Percentiles rank a stretch among this genome's conserved stretches.
These are phyloP conservation scores for Elephas maximus DNA, from an alignment of 2,113 vertebrate genomes.

Conservation along the genomic window DNA sequence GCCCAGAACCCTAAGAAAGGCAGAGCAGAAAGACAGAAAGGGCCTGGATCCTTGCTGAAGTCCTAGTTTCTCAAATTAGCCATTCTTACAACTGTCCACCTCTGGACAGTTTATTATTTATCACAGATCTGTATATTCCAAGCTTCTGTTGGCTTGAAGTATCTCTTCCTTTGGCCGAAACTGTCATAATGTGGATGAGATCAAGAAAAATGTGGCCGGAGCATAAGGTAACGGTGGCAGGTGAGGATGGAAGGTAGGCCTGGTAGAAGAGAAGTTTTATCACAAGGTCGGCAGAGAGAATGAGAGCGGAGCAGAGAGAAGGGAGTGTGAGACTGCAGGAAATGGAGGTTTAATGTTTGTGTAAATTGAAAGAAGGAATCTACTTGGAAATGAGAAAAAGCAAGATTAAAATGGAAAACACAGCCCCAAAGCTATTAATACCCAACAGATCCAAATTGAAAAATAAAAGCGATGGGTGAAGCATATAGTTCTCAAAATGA, in stretches of 20 bases:
- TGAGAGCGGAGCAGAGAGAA: not conserved
- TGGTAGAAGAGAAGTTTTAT: slow-evolving; percentile 8
- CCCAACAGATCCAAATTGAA: slow-evolving; percentile 85
- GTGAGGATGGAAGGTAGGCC: not conserved
- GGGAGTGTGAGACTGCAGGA: slow-evolving; percentile 53
- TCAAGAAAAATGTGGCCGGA: not conserved
- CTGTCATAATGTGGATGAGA: not conserved
- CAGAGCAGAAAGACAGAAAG: not conserved
- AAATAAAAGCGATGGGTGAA: slow-evolving; percentile 86
- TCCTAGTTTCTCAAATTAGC: not conserved
- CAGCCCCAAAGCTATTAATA: slow-evolving; percentile 85
- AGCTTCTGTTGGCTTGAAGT: not conserved
- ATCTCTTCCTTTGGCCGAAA: not conserved
- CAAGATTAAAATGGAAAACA: slow-evolving; percentile 84
- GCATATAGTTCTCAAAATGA: slow-evolving; percentile 88
- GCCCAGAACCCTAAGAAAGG: not conserved
- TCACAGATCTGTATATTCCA: not conserved
- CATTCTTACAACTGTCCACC: not conserved
- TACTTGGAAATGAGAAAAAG: slow-evolving; percentile 83
- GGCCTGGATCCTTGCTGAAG: not conserved
- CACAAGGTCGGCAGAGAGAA: slow-evolving; percentile 63
- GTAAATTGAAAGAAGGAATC: slow-evolving; percentile 84
- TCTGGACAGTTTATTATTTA: not conserved
- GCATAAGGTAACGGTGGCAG: fast-evolving
- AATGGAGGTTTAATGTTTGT: slow-evolving; percentile 83